phyloP scores from a whole-genome alignment of 2,888 invertebrate genomes.

The Baccha elongata region DNA sequence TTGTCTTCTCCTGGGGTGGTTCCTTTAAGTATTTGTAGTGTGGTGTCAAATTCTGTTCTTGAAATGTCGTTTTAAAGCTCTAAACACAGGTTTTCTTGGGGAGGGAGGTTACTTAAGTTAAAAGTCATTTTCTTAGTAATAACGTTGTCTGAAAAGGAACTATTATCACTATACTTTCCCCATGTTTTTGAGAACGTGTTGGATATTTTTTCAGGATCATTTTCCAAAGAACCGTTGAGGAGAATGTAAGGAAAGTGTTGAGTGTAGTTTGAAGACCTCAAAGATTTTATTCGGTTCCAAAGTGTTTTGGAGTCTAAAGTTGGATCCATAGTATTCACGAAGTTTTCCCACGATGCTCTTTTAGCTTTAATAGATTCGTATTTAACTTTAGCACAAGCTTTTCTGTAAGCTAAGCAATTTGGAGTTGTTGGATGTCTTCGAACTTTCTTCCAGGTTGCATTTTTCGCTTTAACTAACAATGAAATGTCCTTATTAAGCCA shows the following conservation, averaged over 20 bases:
- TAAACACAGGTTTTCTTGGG: background rate
- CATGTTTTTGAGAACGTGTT: conserved; percentile 22
- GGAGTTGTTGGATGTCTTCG: background rate
- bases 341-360: too few species aligned
- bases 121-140: background rate
- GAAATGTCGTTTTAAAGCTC: background rate
- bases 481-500: conserved; percentile 7
- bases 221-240: conserved; percentile 8
- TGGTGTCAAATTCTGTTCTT: background rate
- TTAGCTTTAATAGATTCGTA: conserved; percentile 1
- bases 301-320: background rate
- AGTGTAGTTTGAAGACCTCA: conserved; percentile 4
- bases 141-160: background rate
- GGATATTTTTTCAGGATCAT: conserved; percentile 3
- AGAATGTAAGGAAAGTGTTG: conserved; percentile 16
- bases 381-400: conserved; percentile 6
- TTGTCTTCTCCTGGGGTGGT: too few species aligned
- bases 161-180: conserved; percentile 16
- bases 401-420: conserved; percentile 1
- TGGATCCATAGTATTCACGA: too few species aligned
- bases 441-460: conserved; percentile 3
- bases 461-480: conserved; percentile 9
- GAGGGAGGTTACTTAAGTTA: background rate
- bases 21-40: too few species aligned
- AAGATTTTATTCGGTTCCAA: conserved; percentile 18